phyloP scores from a whole-genome alignment of 2,797 vertebrate genomes.

The Rhynchotus rufescens region DNA sequence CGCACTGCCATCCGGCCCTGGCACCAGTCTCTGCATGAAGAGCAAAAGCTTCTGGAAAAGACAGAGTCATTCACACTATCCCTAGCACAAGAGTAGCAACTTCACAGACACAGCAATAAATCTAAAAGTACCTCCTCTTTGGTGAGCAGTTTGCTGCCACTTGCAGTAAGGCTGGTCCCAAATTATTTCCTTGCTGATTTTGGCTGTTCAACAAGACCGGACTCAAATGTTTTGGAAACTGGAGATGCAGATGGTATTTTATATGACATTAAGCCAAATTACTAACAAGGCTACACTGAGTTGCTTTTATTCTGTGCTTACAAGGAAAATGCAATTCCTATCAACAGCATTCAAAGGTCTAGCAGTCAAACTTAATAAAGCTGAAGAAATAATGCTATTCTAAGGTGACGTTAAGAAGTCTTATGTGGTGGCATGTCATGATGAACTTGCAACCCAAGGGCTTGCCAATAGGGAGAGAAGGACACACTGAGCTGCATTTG shows the following conservation, averaged over 20 bases:
- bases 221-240: neutral
- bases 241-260: neutral
- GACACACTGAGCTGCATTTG: neutral
- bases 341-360: neutral
- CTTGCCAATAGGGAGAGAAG: conserved; percentile 35
- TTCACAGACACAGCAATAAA: accelerated
- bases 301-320: neutral
- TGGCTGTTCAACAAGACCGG: neutral
- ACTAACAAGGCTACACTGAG: neutral
- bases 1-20: neutral
- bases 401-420: neutral
- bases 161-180: neutral
- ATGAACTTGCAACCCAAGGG: neutral
- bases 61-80: neutral
- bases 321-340: neutral
- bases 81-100: neutral
- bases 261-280: neutral
- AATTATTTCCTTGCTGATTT: neutral
- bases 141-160: accelerated
- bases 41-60: neutral
- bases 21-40: neutral
- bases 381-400: neutral
- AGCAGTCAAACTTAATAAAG: neutral
- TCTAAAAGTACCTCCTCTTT: accelerated
- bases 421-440: neutral